Evolutionary conservation across 1,140 invertebrate genomes (phyloP), one percentile per base, ranked within the genome.

Genomic region (Scaptomyza montana): DNA sequence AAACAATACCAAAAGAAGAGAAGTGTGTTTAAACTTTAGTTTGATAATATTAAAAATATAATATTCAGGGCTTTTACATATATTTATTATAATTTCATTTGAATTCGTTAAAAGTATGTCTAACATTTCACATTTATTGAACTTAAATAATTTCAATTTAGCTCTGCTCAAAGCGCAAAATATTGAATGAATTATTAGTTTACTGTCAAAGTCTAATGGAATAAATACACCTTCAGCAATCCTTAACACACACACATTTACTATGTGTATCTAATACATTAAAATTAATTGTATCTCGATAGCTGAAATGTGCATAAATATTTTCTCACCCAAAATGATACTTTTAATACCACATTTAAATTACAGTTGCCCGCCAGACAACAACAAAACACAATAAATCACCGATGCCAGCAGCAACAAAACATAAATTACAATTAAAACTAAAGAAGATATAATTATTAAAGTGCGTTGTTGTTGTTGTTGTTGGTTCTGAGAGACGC

Each of bases 381-480:
- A 19, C 30, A 33, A 33, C 30, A 59, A 59, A 45, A 10, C 12
- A 49, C n/a, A 70, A 84, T 85, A 86, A 85, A 85, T 85, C 81
- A 85, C 62, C 4, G 10, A 13, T 10, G 36, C 50, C 45, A 59
- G 57, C 69, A 63, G 81, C 61, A 56, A 51, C 57, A 51, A 55
- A 57, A 51, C 84, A 85, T 85, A 85, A 85, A 85, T 85, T 85
- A 85, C 80, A 85, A 85, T 85, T 85, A 85, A 86, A 81, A 70
- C 82, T 71, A 57, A 73, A 68, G 80, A 74, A 67, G 63, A 36
- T 63, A 67, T 85, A 81, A 85, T 81, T 86, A 86, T 87, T 81
- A 71, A 66, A 65, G 8, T 86, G 77, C 77, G 68, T 36, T 36
- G 33, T 36, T 36, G 33, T 16, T 41, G 51, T 64, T 63, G 2